Evolutionary conservation across 2,797 vertebrate species (phyloP).

Genomic region (Hippocampus kuda): DNA sequence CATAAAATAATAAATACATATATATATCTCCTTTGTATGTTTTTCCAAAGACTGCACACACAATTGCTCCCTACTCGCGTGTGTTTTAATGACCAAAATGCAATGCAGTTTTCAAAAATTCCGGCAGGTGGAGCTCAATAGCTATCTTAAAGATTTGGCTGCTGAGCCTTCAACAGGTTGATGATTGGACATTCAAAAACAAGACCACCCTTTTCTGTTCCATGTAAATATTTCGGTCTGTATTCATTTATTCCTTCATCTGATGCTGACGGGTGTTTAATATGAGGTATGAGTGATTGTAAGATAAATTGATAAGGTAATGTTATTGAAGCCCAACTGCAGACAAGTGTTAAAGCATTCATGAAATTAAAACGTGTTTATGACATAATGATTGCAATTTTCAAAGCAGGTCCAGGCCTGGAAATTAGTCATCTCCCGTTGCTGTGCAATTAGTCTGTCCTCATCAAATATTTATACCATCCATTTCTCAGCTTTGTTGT

Average conservation of each 20-base stretch:
- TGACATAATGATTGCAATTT: not conserved
- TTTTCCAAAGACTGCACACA: not conserved
- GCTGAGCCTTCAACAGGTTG: slow-evolving; percentile 42
- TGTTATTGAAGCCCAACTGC: not conserved
- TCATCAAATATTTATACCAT: not conserved
- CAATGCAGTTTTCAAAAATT: slow-evolving; percentile 8
- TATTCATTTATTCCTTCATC: not conserved
- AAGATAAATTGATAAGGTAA: not conserved
- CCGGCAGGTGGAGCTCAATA: slow-evolving; percentile 55
- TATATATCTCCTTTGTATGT: not conserved
- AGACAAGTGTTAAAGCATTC: not conserved
- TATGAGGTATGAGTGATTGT: not conserved
- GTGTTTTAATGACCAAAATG: not conserved
- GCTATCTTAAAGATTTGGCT: slow-evolving; percentile 20
- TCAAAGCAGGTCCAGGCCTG: not conserved
- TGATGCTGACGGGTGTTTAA: not conserved
- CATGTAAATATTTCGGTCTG: not conserved
- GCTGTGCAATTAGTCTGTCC: not conserved
- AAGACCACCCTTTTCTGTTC: not conserved
- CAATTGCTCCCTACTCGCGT: not conserved
- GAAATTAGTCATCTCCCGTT: not conserved
- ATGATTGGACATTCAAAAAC: slow-evolving; percentile 14
- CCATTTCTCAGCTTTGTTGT: not conserved
- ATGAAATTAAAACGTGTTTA: not conserved
- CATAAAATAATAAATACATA: not conserved